Percentiles rank a stretch among this genome's conserved stretches.
Evolutionary conservation across 2,888 invertebrate species (phyloP).

Genomic region (Chromoteleia sp.): DNA sequence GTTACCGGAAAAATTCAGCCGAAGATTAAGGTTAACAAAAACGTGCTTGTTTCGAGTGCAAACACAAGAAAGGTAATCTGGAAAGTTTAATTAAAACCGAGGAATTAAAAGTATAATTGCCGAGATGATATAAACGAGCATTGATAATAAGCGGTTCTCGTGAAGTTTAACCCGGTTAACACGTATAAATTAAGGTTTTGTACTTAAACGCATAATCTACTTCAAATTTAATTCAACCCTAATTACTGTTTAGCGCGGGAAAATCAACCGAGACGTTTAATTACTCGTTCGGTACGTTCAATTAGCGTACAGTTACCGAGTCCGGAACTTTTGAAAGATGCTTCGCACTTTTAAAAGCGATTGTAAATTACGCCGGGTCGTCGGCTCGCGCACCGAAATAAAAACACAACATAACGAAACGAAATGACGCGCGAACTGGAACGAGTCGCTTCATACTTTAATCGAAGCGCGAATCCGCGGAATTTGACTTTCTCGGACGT

Average conservation of each 20-base stretch:
- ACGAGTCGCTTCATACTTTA: not conserved
- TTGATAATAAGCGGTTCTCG: too few species aligned
- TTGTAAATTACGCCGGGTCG: conserved; percentile 8
- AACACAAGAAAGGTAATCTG: too few species aligned
- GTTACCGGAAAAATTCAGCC: too few species aligned
- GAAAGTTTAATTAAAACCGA: too few species aligned
- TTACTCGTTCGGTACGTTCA: conserved; percentile 2
- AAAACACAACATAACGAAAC: not conserved
- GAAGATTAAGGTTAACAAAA: too few species aligned
- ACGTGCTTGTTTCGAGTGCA: too few species aligned
- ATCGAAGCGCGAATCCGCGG: not conserved
- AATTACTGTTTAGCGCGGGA: not conserved
- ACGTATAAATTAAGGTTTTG: not conserved
- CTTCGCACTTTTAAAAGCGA: conserved; percentile 3
- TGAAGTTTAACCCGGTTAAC: too few species aligned
- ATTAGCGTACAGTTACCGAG: not conserved
- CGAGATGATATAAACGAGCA: too few species aligned
- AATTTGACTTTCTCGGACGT: not conserved
- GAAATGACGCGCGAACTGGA: not conserved
- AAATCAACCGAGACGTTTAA: conserved; percentile 7
- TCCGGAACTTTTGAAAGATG: not conserved
- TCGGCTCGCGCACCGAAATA: too few species aligned
- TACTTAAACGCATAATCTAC: not conserved
- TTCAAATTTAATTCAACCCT: conserved; percentile 10
- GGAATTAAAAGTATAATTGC: too few species aligned